Conservation (phyloP, 1,140 invertebrate genomes). For the Chionoecetes opilio region DNA sequence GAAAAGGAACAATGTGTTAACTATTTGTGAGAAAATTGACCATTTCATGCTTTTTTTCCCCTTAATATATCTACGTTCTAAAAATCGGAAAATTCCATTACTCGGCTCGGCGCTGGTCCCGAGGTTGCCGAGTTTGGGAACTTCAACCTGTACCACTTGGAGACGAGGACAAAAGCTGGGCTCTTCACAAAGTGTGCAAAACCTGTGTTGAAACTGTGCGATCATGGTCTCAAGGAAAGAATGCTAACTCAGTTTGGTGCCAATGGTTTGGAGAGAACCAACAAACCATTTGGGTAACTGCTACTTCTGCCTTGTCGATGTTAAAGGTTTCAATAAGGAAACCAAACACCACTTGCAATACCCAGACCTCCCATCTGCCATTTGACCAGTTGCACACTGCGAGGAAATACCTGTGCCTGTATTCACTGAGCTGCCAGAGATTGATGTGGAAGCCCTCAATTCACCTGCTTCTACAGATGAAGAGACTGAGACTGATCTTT, state of each 20-base stretch:
- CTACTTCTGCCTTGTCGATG: constrained; percentile 39
- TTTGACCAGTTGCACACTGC: constrained; percentile 2
- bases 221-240: constrained; percentile 15
- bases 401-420: neutral
- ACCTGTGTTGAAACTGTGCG: constrained; percentile 34
- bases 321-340: constrained; percentile 49
- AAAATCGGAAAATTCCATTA: no score
- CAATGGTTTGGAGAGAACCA: constrained; percentile 42
- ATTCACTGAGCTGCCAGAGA: neutral
- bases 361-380: constrained; percentile 4
- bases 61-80: no score
- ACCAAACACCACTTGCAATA: neutral
- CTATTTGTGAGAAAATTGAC: no score
- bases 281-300: constrained; percentile 25
- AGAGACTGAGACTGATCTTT: neutral
- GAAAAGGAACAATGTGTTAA: no score
- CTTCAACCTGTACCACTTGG: no score
- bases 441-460: neutral
- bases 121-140: no score
- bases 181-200: constrained; percentile 40
- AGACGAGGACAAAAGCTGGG: constrained; percentile 39
- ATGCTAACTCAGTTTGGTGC: constrained; percentile 43
- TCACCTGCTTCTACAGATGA: neutral
- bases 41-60: no score
- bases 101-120: no score